These are phyloP conservation scores for Trissolcus brochymenae DNA, from an alignment of 2,888 invertebrate species.

Conservation along the genomic window DNA sequence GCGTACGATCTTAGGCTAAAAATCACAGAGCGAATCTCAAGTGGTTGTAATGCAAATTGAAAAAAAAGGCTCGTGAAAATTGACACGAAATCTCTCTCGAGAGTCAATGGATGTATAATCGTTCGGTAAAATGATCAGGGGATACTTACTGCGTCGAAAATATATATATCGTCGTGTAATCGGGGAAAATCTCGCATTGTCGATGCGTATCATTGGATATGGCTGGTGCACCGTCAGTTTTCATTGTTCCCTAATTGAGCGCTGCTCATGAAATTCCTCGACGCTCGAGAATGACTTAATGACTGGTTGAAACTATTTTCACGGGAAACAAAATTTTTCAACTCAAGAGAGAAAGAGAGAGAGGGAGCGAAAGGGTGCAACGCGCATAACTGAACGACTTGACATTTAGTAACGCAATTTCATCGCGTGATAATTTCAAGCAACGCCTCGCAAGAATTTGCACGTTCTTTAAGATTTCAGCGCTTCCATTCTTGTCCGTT, in stretches of 20 bases:
- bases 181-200: background rate
- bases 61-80: background rate
- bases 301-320: conserved; percentile 31
- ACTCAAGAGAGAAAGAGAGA: background rate
- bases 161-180: background rate
- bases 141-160: no score
- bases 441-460: conserved; percentile 6
- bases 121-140: no score
- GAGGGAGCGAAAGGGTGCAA: conserved; percentile 30
- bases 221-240: conserved; percentile 27
- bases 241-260: conserved; percentile 49
- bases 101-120: background rate
- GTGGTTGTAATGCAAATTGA: background rate
- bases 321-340: conserved; percentile 21
- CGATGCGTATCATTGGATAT: conserved; percentile 25
- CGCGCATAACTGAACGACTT: conserved; percentile 27
- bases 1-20: no score
- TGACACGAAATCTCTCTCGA: background rate
- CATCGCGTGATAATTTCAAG: conserved; percentile 5
- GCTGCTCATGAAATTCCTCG: conserved; percentile 23
- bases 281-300: conserved; percentile 29
- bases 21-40: no score
- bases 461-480: conserved; percentile 7
- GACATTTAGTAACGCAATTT: conserved; percentile 31
- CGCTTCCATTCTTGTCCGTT: background rate